phyloP scores from a whole-genome alignment of 2,797 vertebrate genomes.

The Leuciscus waleckii region DNA sequence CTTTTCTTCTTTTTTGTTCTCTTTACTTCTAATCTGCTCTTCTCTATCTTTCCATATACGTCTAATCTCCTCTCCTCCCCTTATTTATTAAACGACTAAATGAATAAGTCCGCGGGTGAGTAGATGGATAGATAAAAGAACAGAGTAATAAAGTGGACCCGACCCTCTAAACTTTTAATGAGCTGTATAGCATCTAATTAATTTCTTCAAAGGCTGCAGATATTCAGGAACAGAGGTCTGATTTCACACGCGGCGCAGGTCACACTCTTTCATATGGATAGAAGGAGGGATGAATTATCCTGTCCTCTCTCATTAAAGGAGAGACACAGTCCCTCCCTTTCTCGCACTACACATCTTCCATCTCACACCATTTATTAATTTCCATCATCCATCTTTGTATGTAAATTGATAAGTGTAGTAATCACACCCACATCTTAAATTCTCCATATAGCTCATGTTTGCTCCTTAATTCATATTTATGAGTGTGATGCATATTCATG shows the following conservation, averaged over 20 bases:
- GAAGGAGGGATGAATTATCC: constrained; percentile 46
- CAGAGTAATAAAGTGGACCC: constrained; percentile 62
- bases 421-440: constrained; percentile 19
- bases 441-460: constrained; percentile 21
- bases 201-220: constrained; percentile 68
- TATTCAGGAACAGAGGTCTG: constrained; percentile 63
- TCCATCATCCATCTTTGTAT: constrained; percentile 29
- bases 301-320: constrained; percentile 54
- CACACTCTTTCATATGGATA: constrained; percentile 22
- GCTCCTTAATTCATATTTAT: constrained; percentile 35
- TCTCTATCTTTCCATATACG: background rate
- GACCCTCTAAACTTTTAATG: constrained; percentile 63
- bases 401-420: constrained; percentile 29
- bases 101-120: constrained; percentile 53
- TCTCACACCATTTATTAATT: constrained; percentile 22
- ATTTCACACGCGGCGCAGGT: constrained; percentile 30
- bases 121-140: constrained; percentile 59
- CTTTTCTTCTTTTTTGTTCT: background rate
- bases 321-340: constrained; percentile 14
- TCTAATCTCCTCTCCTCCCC: constrained; percentile 14
- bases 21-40: background rate
- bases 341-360: background rate
- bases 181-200: constrained; percentile 70
- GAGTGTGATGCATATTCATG: constrained; percentile 37
- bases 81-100: constrained; percentile 31